Conservation (phyloP, 23 tunicate species). For the Trididemnum nubilum region DNA sequence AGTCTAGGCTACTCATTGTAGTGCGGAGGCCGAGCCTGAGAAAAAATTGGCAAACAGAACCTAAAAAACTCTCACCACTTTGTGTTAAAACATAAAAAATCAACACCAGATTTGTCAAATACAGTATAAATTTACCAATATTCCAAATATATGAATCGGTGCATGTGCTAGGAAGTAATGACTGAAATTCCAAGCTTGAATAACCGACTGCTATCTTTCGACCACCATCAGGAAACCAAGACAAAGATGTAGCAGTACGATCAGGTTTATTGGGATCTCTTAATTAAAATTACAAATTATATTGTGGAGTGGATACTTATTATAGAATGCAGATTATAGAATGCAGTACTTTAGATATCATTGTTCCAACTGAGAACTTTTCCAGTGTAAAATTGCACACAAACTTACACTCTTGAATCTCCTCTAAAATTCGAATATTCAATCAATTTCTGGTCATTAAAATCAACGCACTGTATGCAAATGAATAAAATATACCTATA, state of each 20-base stretch:
- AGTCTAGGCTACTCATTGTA: too few relatives aligned
- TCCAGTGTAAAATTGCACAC: too few relatives aligned
- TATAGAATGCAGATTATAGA: background rate
- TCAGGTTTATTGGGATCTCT: conserved; percentile 81
- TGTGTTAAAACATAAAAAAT: too few relatives aligned
- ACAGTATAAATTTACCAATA: conserved; percentile 54
- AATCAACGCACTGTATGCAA: too few relatives aligned
- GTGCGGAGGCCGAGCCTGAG: too few relatives aligned
- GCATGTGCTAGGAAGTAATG: conserved; percentile 53
- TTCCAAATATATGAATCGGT: conserved; percentile 91
- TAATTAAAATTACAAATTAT: background rate
- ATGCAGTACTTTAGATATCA: background rate
- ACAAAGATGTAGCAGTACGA: conserved; percentile 72
- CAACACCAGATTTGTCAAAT: too few relatives aligned
- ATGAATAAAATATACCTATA: too few relatives aligned
- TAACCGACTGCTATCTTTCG: conserved; percentile 81
- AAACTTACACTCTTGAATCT: too few relatives aligned
- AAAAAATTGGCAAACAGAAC: too few relatives aligned
- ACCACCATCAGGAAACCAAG: conserved; percentile 93
- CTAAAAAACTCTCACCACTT: too few relatives aligned
- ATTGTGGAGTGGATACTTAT: background rate
- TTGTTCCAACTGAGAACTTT: background rate
- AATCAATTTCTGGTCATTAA: too few relatives aligned
- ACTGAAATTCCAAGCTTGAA: conserved; percentile 82
- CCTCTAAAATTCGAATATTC: too few relatives aligned